Evolutionary conservation across 2,113 vertebrate genomes (phyloP).

Genomic region (Progne subis): DNA sequence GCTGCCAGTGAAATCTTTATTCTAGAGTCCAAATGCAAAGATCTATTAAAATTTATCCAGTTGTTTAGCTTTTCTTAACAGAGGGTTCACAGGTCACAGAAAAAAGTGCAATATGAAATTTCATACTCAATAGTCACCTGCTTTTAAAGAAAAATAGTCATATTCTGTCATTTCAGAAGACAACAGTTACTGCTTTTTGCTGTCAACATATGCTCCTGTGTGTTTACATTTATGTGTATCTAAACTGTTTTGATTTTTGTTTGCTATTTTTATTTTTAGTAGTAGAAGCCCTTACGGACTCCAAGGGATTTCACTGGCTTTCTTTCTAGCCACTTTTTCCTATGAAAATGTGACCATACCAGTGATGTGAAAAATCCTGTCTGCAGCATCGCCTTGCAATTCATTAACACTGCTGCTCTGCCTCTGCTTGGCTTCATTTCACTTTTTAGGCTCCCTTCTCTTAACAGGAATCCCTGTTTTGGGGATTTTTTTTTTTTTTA

Average conservation of each 20-base stretch:
- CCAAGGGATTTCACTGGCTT: neutral
- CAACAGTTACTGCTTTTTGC: neutral
- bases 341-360: neutral
- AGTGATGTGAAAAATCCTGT: neutral
- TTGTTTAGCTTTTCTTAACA: constrained; percentile 23
- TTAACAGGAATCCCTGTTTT: neutral
- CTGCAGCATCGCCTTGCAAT: neutral
- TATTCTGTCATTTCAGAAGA: neutral
- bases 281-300: neutral
- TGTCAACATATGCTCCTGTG: neutral
- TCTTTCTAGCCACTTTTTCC: neutral
- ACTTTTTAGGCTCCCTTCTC: neutral
- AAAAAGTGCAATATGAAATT: constrained; percentile 31
- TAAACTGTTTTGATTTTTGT: neutral
- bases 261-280: neutral
- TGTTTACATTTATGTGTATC: neutral
- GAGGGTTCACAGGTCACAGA: neutral
- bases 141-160: neutral
- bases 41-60: constrained; percentile 17
- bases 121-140: neutral
- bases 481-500: neutral
- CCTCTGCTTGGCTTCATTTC: neutral
- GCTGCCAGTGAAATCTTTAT: neutral
- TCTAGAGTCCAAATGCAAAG: neutral
- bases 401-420: neutral